Evolutionary conservation across 1,140 invertebrate genomes (phyloP).

Genomic region (Musca vetustissima): DNA sequence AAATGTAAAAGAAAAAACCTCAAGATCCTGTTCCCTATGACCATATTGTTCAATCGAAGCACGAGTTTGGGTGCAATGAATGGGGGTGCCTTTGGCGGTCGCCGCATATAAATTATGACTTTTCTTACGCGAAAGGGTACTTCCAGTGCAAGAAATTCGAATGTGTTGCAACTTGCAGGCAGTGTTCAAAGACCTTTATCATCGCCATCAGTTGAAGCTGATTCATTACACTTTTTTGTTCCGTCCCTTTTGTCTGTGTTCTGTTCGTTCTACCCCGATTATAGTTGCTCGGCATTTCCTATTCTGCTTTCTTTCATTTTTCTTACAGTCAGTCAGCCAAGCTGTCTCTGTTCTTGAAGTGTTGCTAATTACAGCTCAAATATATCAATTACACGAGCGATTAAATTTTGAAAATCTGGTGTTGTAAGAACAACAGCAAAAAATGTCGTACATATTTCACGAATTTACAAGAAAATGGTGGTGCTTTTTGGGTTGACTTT

Average conservation of each 20-base stretch:
- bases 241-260: background rate
- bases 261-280: background rate
- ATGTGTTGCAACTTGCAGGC: too few relatives aligned
- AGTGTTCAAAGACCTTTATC: conserved; percentile 29
- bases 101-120: conserved; percentile 18
- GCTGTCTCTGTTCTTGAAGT: conserved; percentile 31
- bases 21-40: too few relatives aligned
- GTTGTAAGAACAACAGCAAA: background rate
- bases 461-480: conserved; percentile 8
- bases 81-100: background rate
- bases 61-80: too few relatives aligned
- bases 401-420: conserved; percentile 41
- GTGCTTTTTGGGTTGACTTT: background rate
- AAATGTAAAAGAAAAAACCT: too few relatives aligned
- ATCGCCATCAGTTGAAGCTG: conserved; percentile 28
- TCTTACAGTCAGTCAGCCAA: background rate
- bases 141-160: background rate
- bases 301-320: conserved; percentile 14
- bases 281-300: background rate
- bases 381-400: conserved; percentile 53
- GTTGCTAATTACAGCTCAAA: conserved; percentile 54
- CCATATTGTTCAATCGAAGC: too few relatives aligned
- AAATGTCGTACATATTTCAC: conserved; percentile 1
- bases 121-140: conserved; percentile 7
- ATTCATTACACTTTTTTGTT: background rate